Evolutionary conservation across 2,797 vertebrate species (phyloP), one percentile per base, ranked within the genome.

Genomic region (Coregonus ussuriensis): DNA sequence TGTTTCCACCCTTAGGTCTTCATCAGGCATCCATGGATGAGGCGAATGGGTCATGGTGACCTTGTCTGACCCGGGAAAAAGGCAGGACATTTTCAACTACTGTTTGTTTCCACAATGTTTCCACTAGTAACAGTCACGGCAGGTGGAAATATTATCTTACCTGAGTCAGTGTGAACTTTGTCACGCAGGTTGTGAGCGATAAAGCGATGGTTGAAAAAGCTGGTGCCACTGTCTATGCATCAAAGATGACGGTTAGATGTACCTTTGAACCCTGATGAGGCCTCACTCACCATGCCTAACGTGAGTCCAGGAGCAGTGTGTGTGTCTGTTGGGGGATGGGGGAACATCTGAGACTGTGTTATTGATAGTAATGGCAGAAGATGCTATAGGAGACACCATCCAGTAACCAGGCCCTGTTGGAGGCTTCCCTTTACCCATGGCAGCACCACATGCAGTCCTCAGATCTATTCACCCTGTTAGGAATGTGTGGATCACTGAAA

Each of bases 361-460:
- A 6, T 68, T 41, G 25, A 56, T 25, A 33, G 51, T 84, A 83
- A 86, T 84, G 83, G 81, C 21, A 31, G 79, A 79, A 74, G 78
- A 77, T 78, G 79, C 83, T 80, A 31, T 59, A 78, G 77, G 85
- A 80, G 83, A 81, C 69, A 56, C 78, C 78, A 68, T 76, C 66
- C 71, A 7, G 16, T 71, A 71, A 74, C 72, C 47, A 70, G 81
- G 82, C 76, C 75, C 70, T 81, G 82, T 82, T 78, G 0, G 3
- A 73, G 66, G 56, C n/a, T 75, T 83, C 75, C 76, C 53, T 62
- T 82, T 35, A 53, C 54, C 74, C 56, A 79, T 77, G 72, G 75
- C 84, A 80, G n/a, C 76, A 56, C 15, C 16, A 18, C 14, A 21
- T 63, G 74, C 79, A 78, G 83, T 73, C 78, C 73, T 87, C 79